Conservation (phyloP, 2,888 invertebrate species). For the Oxystoma pomonae region DNA sequence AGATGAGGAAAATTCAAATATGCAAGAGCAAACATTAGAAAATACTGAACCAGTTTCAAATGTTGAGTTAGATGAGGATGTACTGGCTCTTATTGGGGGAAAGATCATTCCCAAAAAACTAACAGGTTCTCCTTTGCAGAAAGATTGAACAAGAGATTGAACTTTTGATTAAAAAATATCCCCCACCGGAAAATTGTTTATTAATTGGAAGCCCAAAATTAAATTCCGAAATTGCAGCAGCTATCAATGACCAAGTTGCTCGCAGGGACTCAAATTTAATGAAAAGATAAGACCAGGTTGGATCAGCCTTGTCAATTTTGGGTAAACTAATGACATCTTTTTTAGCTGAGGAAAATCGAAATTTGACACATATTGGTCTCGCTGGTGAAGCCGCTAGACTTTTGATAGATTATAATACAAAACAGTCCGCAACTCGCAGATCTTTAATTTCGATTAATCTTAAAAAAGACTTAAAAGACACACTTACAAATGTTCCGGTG, state of each 20-base stretch:
- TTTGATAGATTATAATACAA: slow-evolving; percentile 12
- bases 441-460: slow-evolving; percentile 9
- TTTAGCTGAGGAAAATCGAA: background rate
- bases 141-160: background rate
- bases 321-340: background rate
- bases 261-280: background rate
- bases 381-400: background rate
- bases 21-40: too few species aligned
- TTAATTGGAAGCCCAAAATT: background rate
- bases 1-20: too few species aligned
- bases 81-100: background rate
- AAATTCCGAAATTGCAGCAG: background rate
- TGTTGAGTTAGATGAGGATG: background rate
- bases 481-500: slow-evolving; percentile 10
- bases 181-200: background rate
- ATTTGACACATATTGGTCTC: background rate
- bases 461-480: slow-evolving; percentile 16
- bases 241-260: background rate
- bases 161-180: background rate
- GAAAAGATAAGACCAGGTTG: background rate
- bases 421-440: slow-evolving; percentile 8
- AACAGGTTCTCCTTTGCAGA: background rate
- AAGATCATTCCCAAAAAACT: background rate
- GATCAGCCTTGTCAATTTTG: background rate
- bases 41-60: background rate